Evolutionary conservation across 2,113 vertebrate genomes (phyloP), one percentile per base, ranked within the genome.

Genomic region (Leucopsar rothschildi): DNA sequence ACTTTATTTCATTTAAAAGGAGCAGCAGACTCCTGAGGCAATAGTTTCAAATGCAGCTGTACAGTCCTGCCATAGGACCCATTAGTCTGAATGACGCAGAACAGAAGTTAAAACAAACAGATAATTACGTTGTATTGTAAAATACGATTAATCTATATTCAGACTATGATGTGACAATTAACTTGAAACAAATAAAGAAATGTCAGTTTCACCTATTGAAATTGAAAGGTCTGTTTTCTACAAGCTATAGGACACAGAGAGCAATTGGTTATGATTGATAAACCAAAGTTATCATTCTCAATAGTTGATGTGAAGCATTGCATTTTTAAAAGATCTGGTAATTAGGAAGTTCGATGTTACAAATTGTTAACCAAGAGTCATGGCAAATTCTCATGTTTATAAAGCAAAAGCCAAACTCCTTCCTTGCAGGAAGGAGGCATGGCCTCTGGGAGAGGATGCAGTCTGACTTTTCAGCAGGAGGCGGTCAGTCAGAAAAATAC

Each of bases 1-100:
- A 29, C n/a, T 95, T 93, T 92, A 92, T 87, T 96, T 96, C 55
- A 84, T 91, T 95, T 90, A 65, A 91, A 95, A 86, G 24, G 84
- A 87, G 65, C 53, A 85, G 76, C 45, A 97, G 80, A 60, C 35
- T 95, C 79, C 73, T 78, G 68, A 90, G 82, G 60, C 79, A 92
- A 31, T 86, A 73, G 49, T 95, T 97, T 96, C 83, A 89, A 92
- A 53, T 70, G 80, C 65, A 78, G 35, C 71, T 77, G 64, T 76
- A 73, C 39, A 77, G 69, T 88, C 45, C 72, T 93, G 63, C 91
- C 23, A 8, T 29, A 63, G 33, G 57, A 87, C 42, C 66, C 49
- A 82, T 84, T 96, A 91, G 57, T 66, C 59, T 94, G 68, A 86
- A 86, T 95, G 85, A 94, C 1, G 8, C 63, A 71, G 92, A 97